Evolutionary conservation across 2,797 vertebrate genomes (phyloP).

Genomic region (Notoglanidium macrostoma): DNA sequence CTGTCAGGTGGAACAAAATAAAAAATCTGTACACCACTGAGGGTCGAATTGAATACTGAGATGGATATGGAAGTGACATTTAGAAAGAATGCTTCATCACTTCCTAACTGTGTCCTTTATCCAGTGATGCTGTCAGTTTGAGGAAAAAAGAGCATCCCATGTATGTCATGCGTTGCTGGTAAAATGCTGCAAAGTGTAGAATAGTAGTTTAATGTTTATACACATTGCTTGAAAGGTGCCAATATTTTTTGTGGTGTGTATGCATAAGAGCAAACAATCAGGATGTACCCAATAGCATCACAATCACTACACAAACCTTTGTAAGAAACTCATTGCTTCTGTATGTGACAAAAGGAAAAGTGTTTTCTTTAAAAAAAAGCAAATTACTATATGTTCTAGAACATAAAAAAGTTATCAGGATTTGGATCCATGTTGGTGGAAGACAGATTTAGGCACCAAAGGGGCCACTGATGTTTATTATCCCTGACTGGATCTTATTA

Average conservation of each 20-base stretch:
- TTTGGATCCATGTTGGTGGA: conserved; percentile 5
- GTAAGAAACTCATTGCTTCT: not conserved
- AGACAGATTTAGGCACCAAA: conserved; percentile 39
- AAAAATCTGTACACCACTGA: not conserved
- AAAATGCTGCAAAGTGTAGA: not conserved
- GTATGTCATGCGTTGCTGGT: not conserved
- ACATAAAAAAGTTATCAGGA: not conserved
- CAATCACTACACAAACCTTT: not conserved
- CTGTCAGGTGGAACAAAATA: not conserved
- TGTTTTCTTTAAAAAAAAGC: conserved; percentile 10
- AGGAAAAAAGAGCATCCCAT: not conserved
- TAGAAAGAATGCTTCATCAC: not conserved
- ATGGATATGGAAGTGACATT: not conserved
- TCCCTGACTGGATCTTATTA: conserved; percentile 47
- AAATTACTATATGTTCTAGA: not conserved
- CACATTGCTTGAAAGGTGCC: not conserved
- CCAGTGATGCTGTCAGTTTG: not conserved
- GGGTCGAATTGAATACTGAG: not conserved
- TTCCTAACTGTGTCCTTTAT: not conserved
- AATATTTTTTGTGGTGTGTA: not conserved
- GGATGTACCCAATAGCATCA: not conserved
- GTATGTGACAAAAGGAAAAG: not conserved
- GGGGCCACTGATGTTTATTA: conserved; percentile 45
- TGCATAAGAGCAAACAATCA: not conserved
- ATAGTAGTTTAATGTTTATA: not conserved